phyloP scores from a whole-genome alignment of 2,888 invertebrate species.

The Myathropa florea region DNA sequence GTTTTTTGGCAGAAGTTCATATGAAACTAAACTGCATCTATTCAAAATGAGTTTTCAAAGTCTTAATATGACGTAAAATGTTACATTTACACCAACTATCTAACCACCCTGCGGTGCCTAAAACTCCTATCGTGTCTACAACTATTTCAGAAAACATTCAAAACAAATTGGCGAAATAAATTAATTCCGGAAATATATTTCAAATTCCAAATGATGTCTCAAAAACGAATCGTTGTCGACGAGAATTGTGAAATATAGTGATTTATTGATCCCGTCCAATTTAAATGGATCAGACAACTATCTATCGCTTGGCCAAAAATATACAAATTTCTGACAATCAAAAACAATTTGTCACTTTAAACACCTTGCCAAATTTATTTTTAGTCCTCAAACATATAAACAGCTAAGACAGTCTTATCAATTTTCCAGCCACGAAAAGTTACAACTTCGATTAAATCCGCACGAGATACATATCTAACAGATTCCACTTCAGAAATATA shows the following conservation, averaged over 20 bases:
- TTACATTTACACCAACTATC: no score
- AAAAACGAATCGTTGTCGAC: neutral
- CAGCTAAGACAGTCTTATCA: neutral
- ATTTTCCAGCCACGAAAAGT: neutral
- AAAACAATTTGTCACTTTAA: neutral
- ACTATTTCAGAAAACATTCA: conserved; percentile 1
- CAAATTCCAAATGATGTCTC: neutral
- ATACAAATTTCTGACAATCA: neutral
- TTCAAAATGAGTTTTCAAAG: no score
- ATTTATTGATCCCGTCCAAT: neutral
- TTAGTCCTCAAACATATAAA: neutral
- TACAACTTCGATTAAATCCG: neutral
- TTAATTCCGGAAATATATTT: neutral
- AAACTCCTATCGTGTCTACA: no score
- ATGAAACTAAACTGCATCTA: no score
- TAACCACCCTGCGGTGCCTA: no score
- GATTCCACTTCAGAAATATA: no score
- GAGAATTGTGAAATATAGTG: neutral
- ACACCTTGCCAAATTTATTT: neutral
- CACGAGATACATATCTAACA: neutral
- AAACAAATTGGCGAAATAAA: neutral
- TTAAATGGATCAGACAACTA: neutral
- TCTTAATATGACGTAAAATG: no score
- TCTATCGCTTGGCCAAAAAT: neutral
- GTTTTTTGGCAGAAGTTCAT: no score